Evolutionary conservation across 1,140 invertebrate species (phyloP), one percentile per base, ranked within the genome.

Genomic region (Pemphigus obesinymphae): DNA sequence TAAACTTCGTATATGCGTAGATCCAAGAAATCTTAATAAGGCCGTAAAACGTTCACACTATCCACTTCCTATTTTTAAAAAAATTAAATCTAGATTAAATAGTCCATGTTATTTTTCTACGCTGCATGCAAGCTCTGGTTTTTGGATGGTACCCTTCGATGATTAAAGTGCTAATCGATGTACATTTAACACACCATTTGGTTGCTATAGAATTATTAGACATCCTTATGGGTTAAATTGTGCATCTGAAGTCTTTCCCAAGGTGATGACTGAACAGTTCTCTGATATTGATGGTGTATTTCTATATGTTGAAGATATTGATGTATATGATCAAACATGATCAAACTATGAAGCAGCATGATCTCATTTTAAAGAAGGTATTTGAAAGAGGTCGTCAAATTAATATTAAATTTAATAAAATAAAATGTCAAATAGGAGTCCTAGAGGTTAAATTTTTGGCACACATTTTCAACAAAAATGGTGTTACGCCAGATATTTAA

Each of bases 21-120:
- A 90, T 85, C 89, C 89, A 7, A 85, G 83, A 53, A 86, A 88
- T 72, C 84, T 90, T 72, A 90, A 90, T 85, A 86, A 85, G 83
- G 84, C 83, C 20, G 87, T 90, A 17, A 86, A 86, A 83, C 82
- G 87, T 26, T 85, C 86, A 84, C 84, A 86, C 83, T 87, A 85
- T 85, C 85, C 85, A 48, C 84, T 89, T 29, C 87, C 87, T 13
- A 88, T 86, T 3, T 76, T 87, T 40, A 87, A 89, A 26, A 86
- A 88, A 83, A 85, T 89, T 43, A 85, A 85, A 26, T 66, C 82
- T n/a, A 85, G 86, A 81, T 82, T 89, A 43, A 66, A 80, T 43
- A 86, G 85, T 23, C 84, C 86, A 75, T 86, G 85, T 84, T 82
- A 86, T 63, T 90, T 89, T 84, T 86, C 86, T 10, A 87, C 86